Evolutionary conservation across 2,888 invertebrate genomes (phyloP).

Genomic region (Oscheius sp.): DNA sequence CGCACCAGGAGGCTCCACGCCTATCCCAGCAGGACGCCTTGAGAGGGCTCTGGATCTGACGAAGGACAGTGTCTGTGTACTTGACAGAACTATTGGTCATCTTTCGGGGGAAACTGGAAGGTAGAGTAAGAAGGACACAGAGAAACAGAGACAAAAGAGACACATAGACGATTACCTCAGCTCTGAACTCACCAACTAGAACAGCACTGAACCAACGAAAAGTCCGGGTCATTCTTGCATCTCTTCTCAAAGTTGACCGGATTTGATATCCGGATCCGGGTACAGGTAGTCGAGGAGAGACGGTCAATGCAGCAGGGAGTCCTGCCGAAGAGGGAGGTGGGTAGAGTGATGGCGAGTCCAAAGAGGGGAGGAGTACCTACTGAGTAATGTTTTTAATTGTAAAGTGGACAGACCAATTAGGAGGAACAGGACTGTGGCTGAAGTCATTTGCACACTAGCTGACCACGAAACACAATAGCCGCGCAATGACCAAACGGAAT

Average conservation of each 20-base stretch:
- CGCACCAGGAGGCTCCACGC: slow-evolving; percentile 51
- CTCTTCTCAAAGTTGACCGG: slow-evolving; percentile 52
- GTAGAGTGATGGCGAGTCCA: slow-evolving; percentile 11
- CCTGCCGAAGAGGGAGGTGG: slow-evolving; percentile 48
- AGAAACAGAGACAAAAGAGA: too few species aligned
- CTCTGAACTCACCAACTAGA: slow-evolving; percentile 56
- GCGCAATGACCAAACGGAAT: slow-evolving; percentile 29
- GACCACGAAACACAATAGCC: slow-evolving; percentile 34
- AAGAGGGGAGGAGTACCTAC: background rate
- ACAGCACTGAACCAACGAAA: slow-evolving; percentile 71
- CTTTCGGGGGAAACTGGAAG: slow-evolving; percentile 49
- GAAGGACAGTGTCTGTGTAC: slow-evolving; percentile 42
- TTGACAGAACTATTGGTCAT: slow-evolving; percentile 31
- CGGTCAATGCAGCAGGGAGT: slow-evolving; percentile 71
- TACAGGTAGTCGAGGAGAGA: slow-evolving; percentile 64
- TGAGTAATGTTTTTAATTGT: background rate
- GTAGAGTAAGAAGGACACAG: background rate
- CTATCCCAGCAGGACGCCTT: slow-evolving; percentile 51
- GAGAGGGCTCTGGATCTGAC: slow-evolving; percentile 50
- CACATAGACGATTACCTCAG: too few species aligned
- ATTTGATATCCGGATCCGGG: slow-evolving; percentile 53
- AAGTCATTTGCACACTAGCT: slow-evolving; percentile 27
- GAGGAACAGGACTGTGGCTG: slow-evolving; percentile 3
- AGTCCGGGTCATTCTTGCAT: slow-evolving; percentile 66
- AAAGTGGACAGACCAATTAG: slow-evolving; percentile 5